Base-by-base conservation (phyloP, 2,888 invertebrate species). In the Apantesis nais region DNA sequence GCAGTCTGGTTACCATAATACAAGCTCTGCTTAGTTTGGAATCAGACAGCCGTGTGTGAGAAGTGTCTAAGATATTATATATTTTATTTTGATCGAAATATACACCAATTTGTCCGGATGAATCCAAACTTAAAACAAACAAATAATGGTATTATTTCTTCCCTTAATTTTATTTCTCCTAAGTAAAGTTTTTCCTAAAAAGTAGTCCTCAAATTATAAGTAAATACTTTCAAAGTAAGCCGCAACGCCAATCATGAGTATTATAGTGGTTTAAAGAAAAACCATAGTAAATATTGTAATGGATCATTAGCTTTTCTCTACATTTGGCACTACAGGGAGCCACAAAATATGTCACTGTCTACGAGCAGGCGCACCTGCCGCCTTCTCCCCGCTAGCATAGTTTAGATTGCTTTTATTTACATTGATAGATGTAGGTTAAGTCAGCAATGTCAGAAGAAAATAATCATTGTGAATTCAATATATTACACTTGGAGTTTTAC, bases 271-370 rank as follows among this genome's bases (percentile, higher is more conserved):
- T 74, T 70, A 39, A 52, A 72, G 37, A 73, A 77, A 74, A 72
- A 71, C 48, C 64, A 68, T 79, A 79, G 62, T 72, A 62, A 72
- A 80, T 76, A 72, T 68, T 71, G 73, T 67, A 67, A 69, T 71
- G 67, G 77, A 74, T 78, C 77, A 84, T 86, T 83, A 81, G 78
- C 72, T 82, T 83, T 80, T 77, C 75, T 76, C 66, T 80, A 80
- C 74, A 83, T 82, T 83, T 88, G 89, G 89, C 88, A 88, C 72
- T 83, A 80, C 76, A 72, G 77, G 72, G 77, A 85, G 83, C 83
- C 82, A 83, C 79, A 85, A 84, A 85, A 90, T 90, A 89, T 90
- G 87, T 90, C 88, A 89, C 87, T 90, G 90, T 89, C 90, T 73
- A 62, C 72, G 77, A 79, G 76, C 78, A 82, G 77, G 78, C 77